Evolutionary conservation across 2,797 vertebrate species (phyloP), one percentile per base, ranked within the genome.

Genomic region (Menidia menidia): DNA sequence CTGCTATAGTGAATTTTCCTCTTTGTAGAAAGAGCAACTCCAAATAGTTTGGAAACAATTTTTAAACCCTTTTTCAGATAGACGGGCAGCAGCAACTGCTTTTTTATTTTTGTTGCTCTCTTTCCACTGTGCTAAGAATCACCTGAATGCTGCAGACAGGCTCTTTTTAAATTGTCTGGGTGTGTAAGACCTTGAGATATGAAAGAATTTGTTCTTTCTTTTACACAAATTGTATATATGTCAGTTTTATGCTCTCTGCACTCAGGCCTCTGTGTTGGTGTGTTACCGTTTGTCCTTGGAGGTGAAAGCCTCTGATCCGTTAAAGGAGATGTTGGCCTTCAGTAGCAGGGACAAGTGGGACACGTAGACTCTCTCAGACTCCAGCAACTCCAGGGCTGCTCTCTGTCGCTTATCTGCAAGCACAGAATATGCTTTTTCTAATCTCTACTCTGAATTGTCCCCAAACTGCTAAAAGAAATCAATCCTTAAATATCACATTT

Each of bases 331-430:
- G 87, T 97, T 99, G 87, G 97, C 97, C 93, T 99, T 99, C 87
- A 99, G 94, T 53, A 99, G 90, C 71, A 98, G 90, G 68, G 97
- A 97, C 63, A 99, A 90, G 75, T 97, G 96, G 41, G 98, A 96
- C 58, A 98, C 96, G 0, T 99, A 99, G 45, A 97, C 95, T 68
- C 97, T 93, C 92, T 99, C 98, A 1, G 97, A 99, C 87, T 99
- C 97, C 82, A 99, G 91, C 86, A 99, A 93, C 86, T 98, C 97
- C 88, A 98, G 90, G 42, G 97, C 96, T 0, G 96, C 95, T 42
- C 93, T 94, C 86, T 98, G 97, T 59, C 98, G 95, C 93, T 94
- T 96, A 83, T 90, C 98, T 99, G 76, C 15, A 45, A 16, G 68
- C 51, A 83, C 31, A 43, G 12, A 70, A 67, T 55, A 68, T 42